These are phyloP conservation scores for Sinelater perroti DNA, from an alignment of 2,888 invertebrate species.

Conservation along the genomic window DNA sequence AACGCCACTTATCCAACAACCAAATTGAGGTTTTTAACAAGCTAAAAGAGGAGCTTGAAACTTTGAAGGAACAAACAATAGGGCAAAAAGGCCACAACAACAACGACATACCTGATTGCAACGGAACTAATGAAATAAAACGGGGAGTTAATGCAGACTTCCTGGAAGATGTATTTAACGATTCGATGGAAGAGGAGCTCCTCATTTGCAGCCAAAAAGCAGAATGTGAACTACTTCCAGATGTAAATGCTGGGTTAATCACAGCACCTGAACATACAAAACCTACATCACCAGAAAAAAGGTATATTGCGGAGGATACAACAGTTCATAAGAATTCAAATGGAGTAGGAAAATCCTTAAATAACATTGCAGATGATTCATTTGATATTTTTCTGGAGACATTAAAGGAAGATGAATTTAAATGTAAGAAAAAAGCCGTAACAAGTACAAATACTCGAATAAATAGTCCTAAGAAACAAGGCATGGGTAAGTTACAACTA, in stretches of 20 bases:
- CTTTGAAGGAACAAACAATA: conserved; percentile 38
- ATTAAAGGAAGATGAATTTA: conserved; percentile 44
- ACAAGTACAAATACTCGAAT: not conserved
- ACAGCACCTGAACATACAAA: no score
- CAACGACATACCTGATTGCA: not conserved
- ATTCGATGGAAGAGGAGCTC: conserved; percentile 56
- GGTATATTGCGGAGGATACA: no score
- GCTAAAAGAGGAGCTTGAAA: conserved; percentile 53
- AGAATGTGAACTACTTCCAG: conserved; percentile 45
- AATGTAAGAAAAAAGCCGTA: not conserved
- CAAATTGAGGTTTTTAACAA: conserved; percentile 54
- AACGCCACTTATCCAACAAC: conserved; percentile 49
- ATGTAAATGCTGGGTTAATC: conserved; percentile 12
- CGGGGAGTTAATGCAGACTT: not conserved
- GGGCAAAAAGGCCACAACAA: not conserved
- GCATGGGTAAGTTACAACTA: not conserved
- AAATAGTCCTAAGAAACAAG: not conserved
- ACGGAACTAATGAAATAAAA: not conserved
- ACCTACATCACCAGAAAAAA: no score
- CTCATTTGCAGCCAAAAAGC: conserved; percentile 54
- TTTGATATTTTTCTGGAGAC: conserved; percentile 47
- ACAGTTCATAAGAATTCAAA: no score
- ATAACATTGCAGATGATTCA: conserved; percentile 46
- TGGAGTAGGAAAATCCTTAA: not conserved
- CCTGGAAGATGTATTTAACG: conserved; percentile 49